Evolutionary conservation across 2,797 vertebrate species (phyloP).

Genomic region (Chaetodon trifasciatus): DNA sequence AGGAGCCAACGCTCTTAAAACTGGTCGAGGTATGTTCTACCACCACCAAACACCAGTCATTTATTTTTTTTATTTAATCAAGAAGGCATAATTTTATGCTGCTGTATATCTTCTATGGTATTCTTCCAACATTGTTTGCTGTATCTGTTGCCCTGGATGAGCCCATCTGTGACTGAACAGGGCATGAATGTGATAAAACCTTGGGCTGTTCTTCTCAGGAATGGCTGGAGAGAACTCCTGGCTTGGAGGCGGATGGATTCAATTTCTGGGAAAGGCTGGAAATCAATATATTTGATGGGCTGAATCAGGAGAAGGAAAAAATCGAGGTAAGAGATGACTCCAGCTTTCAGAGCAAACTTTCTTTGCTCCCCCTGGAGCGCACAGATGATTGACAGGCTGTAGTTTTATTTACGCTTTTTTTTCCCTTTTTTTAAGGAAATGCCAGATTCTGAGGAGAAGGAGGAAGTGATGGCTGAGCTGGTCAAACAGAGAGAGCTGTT

Average conservation of each 20-base stretch:
- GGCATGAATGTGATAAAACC: constrained; percentile 30
- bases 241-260: constrained; percentile 92
- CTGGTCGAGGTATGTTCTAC: constrained; percentile 90
- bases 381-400: constrained; percentile 48
- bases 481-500: constrained; percentile 91
- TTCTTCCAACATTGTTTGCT: background rate
- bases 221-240: constrained; percentile 98
- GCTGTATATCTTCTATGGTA: background rate
- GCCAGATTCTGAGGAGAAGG: constrained; percentile 90
- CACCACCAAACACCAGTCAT: background rate
- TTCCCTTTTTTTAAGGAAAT: constrained; percentile 76
- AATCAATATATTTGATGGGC: constrained; percentile 89
- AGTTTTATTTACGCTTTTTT: constrained; percentile 33
- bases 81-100: background rate
- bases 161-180: constrained; percentile 11
- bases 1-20: constrained; percentile 91
- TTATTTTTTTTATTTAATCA: background rate
- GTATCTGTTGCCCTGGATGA: constrained; percentile 4
- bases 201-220: constrained; percentile 82
- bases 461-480: constrained; percentile 89
- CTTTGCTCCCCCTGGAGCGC: constrained; percentile 30
- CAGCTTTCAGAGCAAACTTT: constrained; percentile 44
- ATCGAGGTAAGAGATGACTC: constrained; percentile 86
- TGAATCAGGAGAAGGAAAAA: constrained; percentile 88
- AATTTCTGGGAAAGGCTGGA: constrained; percentile 96